Base-by-base conservation (phyloP, 2,888 invertebrate species). In the Tipula confusa region DNA sequence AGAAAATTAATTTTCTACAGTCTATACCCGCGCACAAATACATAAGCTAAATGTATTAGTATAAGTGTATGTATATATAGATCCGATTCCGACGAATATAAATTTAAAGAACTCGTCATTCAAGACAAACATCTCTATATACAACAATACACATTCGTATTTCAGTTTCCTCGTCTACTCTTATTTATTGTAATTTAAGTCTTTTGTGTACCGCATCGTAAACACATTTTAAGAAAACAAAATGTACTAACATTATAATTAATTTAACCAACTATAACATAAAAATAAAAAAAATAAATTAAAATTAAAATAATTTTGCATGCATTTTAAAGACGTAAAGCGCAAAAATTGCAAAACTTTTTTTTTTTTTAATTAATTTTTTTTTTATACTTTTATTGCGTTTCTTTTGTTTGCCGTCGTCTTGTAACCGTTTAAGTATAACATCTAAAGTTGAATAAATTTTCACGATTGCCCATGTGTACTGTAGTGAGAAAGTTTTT, bases 111-210 rank as follows among this genome's bases (percentile, higher is more conserved):
- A 18, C 18, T 48, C 48, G 4, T 6, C 18, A 48, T 11, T 38
- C 2, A 38, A 38, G 5, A 38, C 38, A 38, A 38, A 7, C 38
- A 38, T 38, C n/a, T 6, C 11, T 38, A 6, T 38, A 38, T 38
- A 38, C n/a, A n/a, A 48, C 6, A 38, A 38, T 9, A 6, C 38
- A 11, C 38, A 38, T 13, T 48, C 48, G 48, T 48, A 48, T 48
- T 48, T 48, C 48, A 48, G 48, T 48, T 48, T 48, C 48, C 48
- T 48, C 48, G 48, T 48, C 48, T 48, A 48, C 48, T 48, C 48
- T 48, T 6, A 48, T 48, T 48, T 48, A 18, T 48, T 48, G 48
- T 9, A 48, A 48, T 48, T 48, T 18, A 48, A 15, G 18, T 48
- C 48, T 48, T 48, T 48, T 48, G 48, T 48, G 18, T 48, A 18